Conservation (phyloP, 2,888 invertebrate genomes). For the Pardosa pseudoannulata region DNA sequence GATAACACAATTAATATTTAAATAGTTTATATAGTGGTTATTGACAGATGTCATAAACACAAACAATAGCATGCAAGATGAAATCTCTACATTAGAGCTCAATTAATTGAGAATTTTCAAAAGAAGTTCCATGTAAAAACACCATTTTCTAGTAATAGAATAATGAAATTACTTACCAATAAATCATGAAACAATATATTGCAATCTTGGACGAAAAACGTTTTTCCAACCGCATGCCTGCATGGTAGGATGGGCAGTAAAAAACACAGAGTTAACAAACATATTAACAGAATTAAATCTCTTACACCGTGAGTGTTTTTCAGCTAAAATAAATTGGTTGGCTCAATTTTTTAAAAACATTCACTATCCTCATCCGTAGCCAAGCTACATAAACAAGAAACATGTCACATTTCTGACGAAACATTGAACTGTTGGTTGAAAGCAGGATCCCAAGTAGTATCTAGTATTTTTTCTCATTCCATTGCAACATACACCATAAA, state of each 20-base stretch:
- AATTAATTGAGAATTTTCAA: no score
- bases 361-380: constrained; percentile 21
- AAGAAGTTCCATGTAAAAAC: no score
- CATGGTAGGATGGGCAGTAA: constrained; percentile 40
- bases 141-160: no score
- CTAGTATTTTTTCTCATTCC: not conserved
- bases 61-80: not conserved
- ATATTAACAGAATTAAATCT: constrained; percentile 9
- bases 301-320: not conserved
- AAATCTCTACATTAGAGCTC: no score
- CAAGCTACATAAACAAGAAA: constrained; percentile 45
- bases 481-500: not conserved
- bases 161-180: constrained; percentile 33
- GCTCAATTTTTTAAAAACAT: constrained; percentile 8
- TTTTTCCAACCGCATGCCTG: constrained; percentile 60
- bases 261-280: constrained; percentile 18
- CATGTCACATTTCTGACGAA: constrained; percentile 43
- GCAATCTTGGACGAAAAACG: constrained; percentile 44
- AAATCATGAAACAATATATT: constrained; percentile 61
- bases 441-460: not conserved
- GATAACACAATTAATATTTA: not conserved
- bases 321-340: not conserved
- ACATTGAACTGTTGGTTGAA: not conserved
- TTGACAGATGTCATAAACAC: not conserved
- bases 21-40: not conserved